Evolutionary conservation across 2,113 vertebrate genomes (phyloP).

Genomic region (Excalfactoria chinensis): DNA sequence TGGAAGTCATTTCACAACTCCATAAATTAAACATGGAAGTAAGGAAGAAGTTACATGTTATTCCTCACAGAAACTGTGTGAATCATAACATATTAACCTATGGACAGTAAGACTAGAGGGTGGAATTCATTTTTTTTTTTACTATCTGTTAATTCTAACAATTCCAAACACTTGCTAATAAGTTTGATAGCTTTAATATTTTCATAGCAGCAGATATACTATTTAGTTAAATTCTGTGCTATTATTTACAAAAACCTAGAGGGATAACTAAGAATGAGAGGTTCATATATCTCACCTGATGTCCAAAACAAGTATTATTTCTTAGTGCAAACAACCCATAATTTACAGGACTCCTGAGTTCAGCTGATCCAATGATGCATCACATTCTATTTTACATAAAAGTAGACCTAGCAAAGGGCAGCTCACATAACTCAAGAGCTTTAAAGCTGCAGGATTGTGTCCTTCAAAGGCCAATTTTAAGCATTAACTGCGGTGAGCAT

Average conservation of each 20-base stretch:
- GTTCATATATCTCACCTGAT: not conserved
- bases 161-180: not conserved
- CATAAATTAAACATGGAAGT: not conserved
- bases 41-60: not conserved
- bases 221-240: not conserved
- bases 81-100: not conserved
- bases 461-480: not conserved
- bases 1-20: not conserved
- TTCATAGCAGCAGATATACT: not conserved
- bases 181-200: not conserved
- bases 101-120: not conserved
- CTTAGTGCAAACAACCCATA: not conserved
- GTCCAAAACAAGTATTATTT: not conserved
- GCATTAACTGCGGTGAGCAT: fast-evolving
- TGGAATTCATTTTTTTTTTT: not conserved
- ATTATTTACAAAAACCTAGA: not conserved
- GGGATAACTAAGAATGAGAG: not conserved
- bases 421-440: not conserved
- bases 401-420: not conserved
- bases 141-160: not conserved
- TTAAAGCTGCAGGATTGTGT: fast-evolving
- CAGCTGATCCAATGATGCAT: not conserved
- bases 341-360: not conserved
- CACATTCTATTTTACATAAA: not conserved
- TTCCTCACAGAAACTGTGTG: not conserved